These are phyloP conservation scores for Crax fasciolata DNA, from an alignment of 2,797 vertebrate genomes.

Conservation along the genomic window DNA sequence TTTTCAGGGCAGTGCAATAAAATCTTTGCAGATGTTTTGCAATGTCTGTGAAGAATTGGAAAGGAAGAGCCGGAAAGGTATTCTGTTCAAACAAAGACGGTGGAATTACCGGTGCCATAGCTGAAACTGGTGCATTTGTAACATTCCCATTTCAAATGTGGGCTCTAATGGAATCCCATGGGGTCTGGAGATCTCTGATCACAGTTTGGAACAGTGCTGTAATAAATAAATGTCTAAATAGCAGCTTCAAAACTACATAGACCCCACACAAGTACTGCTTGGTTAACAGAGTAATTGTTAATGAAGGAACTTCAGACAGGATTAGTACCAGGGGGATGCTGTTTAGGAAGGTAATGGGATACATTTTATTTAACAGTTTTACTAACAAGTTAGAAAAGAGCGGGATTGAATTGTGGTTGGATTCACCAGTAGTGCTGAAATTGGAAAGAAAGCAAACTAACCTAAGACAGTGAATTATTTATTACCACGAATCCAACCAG, in stretches of 20 bases:
- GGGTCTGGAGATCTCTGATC: background rate
- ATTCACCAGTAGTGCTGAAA: background rate
- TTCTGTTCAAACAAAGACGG: background rate
- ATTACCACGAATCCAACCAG: constrained; percentile 40
- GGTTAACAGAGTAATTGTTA: background rate
- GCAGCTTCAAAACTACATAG: background rate
- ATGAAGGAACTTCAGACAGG: background rate
- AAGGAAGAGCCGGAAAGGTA: background rate
- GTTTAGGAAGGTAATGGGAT: background rate
- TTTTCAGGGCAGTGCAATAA: background rate
- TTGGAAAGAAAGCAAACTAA: constrained; percentile 13
- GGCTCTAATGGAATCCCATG: background rate
- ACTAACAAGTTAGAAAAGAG: background rate
- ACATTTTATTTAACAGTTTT: background rate
- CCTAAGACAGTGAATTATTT: constrained; percentile 65
- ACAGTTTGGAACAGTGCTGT: background rate
- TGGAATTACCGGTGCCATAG: background rate
- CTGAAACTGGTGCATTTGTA: background rate
- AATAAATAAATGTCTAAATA: constrained; percentile 16
- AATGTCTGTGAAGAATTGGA: background rate
- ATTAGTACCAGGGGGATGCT: background rate
- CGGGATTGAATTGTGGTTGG: background rate
- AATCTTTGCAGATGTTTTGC: background rate
- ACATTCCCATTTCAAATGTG: background rate
- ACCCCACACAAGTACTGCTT: background rate